Evolutionary conservation across 2,797 vertebrate genomes (phyloP).

Genomic region (Tarsius wallacei): DNA sequence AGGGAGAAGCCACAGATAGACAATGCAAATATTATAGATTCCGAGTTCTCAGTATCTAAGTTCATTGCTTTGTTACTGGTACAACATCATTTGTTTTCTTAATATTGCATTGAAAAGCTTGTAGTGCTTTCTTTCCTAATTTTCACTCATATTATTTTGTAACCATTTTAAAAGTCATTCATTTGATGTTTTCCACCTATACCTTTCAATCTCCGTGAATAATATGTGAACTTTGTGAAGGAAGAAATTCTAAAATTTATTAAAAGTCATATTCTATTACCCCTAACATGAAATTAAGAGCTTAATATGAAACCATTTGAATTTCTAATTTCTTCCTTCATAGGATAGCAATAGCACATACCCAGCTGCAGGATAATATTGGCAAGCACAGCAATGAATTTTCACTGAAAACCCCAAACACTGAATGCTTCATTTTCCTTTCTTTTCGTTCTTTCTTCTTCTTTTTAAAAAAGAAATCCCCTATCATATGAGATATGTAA

Average conservation of each 20-base stretch:
- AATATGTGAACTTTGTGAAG: slow-evolving; percentile 73
- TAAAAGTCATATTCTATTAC: slow-evolving; percentile 78
- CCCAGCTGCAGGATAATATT: slow-evolving; percentile 87
- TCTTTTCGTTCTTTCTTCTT: slow-evolving; percentile 88
- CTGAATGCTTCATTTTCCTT: slow-evolving; percentile 87
- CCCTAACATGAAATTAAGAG: slow-evolving; percentile 78
- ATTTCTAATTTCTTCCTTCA: slow-evolving; percentile 78
- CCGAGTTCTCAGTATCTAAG: neutral
- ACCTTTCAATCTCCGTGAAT: slow-evolving; percentile 31
- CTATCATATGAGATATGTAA: slow-evolving; percentile 94
- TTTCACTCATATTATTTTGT: neutral
- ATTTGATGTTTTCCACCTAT: slow-evolving; percentile 70
- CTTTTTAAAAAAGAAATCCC: slow-evolving; percentile 90
- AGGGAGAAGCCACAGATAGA: neutral
- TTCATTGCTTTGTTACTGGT: slow-evolving; percentile 22
- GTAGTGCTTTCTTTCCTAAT: neutral
- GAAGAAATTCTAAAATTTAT: slow-evolving; percentile 78
- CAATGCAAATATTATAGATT: neutral
- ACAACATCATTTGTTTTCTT: slow-evolving; percentile 7
- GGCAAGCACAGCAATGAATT: slow-evolving; percentile 90
- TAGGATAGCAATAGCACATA: slow-evolving; percentile 75
- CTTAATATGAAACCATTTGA: slow-evolving; percentile 76
- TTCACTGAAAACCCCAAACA: slow-evolving; percentile 89
- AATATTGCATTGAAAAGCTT: neutral
- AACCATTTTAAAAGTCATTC: slow-evolving; percentile 46